A percentile compares a stretch with the other conserved stretches of the same genome.
Evolutionary conservation across 2,113 vertebrate species (phyloP).

Genomic region (Sturnus vulgaris): DNA sequence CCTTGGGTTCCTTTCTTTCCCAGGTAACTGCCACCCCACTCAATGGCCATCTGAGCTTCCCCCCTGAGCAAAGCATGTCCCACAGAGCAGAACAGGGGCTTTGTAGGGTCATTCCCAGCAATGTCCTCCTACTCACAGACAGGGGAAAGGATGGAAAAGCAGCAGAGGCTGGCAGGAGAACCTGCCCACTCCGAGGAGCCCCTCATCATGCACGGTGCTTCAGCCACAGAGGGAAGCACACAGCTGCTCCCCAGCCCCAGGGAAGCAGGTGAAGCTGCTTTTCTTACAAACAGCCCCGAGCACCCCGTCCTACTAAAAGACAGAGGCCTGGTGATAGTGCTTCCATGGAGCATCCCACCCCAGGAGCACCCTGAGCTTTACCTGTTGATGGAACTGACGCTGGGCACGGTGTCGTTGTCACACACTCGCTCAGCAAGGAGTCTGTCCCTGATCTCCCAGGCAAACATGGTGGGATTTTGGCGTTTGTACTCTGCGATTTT

Average conservation of each 20-base stretch:
- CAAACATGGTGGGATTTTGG: constrained; percentile 99
- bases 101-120: rapidly evolving
- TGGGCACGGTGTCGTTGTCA: constrained; percentile 98
- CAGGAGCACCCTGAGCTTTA: constrained; percentile 6
- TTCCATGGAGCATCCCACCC: rapidly evolving
- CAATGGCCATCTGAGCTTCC: rapidly evolving
- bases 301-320: background rate
- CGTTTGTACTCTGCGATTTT: constrained; percentile 99
- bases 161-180: background rate
- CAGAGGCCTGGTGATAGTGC: rapidly evolving
- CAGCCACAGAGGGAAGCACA: rapidly evolving
- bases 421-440: constrained; percentile 95
- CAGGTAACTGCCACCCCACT: background rate
- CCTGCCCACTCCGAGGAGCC: rapidly evolving
- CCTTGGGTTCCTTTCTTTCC: rapidly evolving
- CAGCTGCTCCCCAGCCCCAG: background rate
- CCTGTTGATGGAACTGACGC: constrained; percentile 99
- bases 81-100: rapidly evolving
- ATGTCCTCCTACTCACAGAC: rapidly evolving
- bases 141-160: rapidly evolving
- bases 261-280: rapidly evolving
- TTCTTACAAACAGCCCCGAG: background rate
- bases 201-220: rapidly evolving
- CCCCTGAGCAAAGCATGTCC: rapidly evolving
- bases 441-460: constrained; percentile 99